phyloP scores from a whole-genome alignment of 2,797 vertebrate species.

The Phalloptychus januarius region DNA sequence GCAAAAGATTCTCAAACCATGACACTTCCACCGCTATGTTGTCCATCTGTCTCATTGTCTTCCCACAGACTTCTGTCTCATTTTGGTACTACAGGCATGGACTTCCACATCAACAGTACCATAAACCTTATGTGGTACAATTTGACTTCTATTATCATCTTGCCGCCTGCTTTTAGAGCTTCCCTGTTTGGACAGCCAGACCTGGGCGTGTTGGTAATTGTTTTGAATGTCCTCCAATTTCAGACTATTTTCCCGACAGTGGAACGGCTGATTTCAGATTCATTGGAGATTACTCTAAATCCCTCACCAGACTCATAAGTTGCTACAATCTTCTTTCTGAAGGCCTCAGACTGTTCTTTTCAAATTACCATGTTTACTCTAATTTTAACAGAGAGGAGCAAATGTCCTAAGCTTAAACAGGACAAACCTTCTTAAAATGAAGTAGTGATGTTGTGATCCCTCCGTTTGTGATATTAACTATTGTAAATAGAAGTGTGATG shows the following conservation, averaged over 20 bases:
- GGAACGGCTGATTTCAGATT: neutral
- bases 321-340: neutral
- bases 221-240: neutral
- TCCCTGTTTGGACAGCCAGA: neutral
- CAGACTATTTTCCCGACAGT: neutral
- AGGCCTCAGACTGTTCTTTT: neutral
- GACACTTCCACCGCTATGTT: neutral
- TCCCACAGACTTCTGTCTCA: neutral
- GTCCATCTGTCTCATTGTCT: too few relatives aligned
- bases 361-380: neutral
- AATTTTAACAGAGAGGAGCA: neutral
- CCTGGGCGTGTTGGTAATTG: neutral
- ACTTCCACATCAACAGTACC: neutral
- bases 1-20: neutral
- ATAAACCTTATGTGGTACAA: neutral
- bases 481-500: neutral
- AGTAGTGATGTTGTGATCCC: neutral
- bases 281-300: neutral
- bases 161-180: neutral
- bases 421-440: neutral
- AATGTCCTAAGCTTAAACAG: neutral
- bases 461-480: neutral
- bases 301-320: constrained; percentile 4
- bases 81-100: neutral
- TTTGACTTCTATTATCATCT: neutral